Percentiles rank a stretch among this genome's conserved stretches.
Conservation (phyloP, 2,113 vertebrate genomes). For the Ailuropoda melanoleuca region DNA sequence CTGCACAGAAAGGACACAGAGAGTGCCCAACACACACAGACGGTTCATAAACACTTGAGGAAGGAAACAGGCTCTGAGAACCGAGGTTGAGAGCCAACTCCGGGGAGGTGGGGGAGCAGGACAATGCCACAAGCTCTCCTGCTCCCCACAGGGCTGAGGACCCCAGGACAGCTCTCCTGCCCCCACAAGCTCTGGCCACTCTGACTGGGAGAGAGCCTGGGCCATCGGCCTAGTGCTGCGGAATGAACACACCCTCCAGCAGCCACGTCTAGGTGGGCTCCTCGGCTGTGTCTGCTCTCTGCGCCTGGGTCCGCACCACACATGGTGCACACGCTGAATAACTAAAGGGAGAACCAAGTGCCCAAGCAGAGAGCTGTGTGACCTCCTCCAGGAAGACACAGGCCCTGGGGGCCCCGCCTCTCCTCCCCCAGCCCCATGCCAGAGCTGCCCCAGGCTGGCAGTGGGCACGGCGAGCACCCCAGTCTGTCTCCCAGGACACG, state of each 20-base stretch:
- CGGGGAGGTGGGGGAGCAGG: fast-evolving
- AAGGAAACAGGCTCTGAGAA: not conserved
- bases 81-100: not conserved
- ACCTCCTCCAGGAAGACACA: not conserved
- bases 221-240: fast-evolving
- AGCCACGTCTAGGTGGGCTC: not conserved
- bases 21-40: not conserved
- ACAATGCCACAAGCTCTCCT: not conserved
- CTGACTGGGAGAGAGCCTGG: fast-evolving
- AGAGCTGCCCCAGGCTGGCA: fast-evolving
- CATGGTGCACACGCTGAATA: fast-evolving
- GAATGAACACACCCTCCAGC: not conserved
- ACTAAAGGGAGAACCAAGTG: constrained; percentile 13
- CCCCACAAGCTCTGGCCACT: too few species aligned
- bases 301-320: not conserved
- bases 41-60: too few species aligned
- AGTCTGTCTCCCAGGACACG: not conserved
- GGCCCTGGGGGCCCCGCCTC: fast-evolving
- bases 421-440: not conserved
- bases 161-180: not conserved
- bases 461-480: fast-evolving
- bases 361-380: not conserved
- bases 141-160: not conserved
- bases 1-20: not conserved
- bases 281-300: not conserved